phyloP scores from a whole-genome alignment of 2,797 vertebrate genomes.

The Crenuchus spilurus region DNA sequence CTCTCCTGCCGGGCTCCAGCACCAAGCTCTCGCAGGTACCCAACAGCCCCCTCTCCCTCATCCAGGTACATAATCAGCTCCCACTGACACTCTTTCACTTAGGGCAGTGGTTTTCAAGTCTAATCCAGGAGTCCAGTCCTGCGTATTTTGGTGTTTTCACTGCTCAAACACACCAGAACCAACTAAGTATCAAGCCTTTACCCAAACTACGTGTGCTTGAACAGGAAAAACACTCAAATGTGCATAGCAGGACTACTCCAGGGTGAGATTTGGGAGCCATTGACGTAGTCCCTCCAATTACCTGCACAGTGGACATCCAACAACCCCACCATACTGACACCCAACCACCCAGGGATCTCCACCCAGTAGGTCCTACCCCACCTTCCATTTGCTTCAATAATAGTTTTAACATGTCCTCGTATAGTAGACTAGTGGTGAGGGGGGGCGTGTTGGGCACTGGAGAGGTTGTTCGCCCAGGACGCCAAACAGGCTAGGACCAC shows the following conservation, averaged over 20 bases:
- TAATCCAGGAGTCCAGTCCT: neutral
- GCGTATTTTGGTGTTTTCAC: neutral
- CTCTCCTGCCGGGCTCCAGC: slow-evolving; percentile 89
- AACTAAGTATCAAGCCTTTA: neutral
- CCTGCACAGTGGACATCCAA: neutral
- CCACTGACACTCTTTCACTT: neutral
- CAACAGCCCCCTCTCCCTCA: neutral
- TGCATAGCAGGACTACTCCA: neutral
- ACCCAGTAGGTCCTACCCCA: neutral
- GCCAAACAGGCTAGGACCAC: too few species aligned
- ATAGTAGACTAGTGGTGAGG: too few species aligned
- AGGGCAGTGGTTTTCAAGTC: neutral
- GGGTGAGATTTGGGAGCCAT: neutral
- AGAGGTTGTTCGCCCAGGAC: too few species aligned
- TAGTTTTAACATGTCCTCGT: too few species aligned
- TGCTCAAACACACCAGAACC: neutral
- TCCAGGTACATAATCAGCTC: slow-evolving; percentile 2
- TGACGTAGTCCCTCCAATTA: neutral
- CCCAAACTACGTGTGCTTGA: neutral
- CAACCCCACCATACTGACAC: neutral
- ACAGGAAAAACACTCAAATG: neutral
- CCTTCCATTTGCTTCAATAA: too few species aligned
- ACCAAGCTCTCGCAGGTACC: slow-evolving; percentile 91
- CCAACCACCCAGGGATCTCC: neutral
- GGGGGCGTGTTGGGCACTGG: too few species aligned